Conservation (phyloP, 2,888 invertebrate species). For the Desoria tigrina region DNA sequence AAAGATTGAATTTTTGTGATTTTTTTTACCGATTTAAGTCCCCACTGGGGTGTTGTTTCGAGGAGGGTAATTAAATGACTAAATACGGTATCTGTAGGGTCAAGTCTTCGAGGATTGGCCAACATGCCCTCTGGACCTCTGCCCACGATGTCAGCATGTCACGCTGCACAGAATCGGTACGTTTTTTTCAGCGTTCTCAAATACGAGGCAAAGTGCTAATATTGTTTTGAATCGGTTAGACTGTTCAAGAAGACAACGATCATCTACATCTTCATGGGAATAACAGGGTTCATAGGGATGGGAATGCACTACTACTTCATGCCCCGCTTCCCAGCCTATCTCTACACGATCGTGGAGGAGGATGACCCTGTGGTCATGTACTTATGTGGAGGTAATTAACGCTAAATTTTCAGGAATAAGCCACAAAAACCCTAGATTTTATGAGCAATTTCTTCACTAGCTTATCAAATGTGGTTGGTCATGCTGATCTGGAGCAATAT, state of each 20-base stretch:
- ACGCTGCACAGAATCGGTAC: conserved; percentile 40
- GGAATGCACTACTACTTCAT: conserved; percentile 43
- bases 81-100: no score
- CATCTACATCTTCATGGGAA: conserved; percentile 44
- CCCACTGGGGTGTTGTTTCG: no score
- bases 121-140: conserved; percentile 49
- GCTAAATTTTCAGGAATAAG: conserved; percentile 1
- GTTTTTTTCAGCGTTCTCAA: not conserved
- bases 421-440: not conserved
- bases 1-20: no score
- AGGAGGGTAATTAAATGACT: no score
- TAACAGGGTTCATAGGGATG: conserved; percentile 40
- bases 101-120: conserved; percentile 47
- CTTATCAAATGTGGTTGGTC: conserved; percentile 50
- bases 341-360: conserved; percentile 43
- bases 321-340: conserved; percentile 23
- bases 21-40: no score
- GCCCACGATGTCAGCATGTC: conserved; percentile 52
- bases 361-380: conserved; percentile 44
- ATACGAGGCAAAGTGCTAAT: conserved; percentile 1
- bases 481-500: conserved; percentile 48
- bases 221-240: conserved; percentile 3
- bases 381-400: conserved; percentile 33
- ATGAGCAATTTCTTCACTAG: conserved; percentile 18
- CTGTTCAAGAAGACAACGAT: conserved; percentile 42